Evolutionary conservation across 2,888 invertebrate species (phyloP), one percentile per base, ranked within the genome.

Genomic region (Eurytoma adleriae): DNA sequence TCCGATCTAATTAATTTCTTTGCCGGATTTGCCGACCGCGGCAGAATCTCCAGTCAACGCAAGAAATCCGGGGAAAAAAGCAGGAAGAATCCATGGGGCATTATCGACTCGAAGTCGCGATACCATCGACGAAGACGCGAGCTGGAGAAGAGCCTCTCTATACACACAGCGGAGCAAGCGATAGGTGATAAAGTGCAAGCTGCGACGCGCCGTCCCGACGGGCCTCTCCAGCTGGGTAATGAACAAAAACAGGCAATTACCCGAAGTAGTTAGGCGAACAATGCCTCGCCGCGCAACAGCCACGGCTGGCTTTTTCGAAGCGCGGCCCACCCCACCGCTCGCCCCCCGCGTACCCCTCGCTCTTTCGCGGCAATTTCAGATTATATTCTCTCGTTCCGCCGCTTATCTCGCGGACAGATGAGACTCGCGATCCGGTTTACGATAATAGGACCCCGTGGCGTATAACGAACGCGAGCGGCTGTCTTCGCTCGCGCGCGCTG

Each of bases 221-320:
- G 83, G 83, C 82, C 82, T 82, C 82, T 81, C 59, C 40, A 48
- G 20, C 20, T n/a, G 30, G 75, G 82, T 84, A 85, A 86, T 86
- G 86, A 85, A 85, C 85, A 86, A 86, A 86, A 86, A 86, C 86
- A 86, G 84, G 85, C 86, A 86, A 86, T 86, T 86, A 86, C 83
- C 83, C 82, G 83, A 85, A 85, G 85, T 85, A 86, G 85, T 86
- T 85, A 84, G 81, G 78, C 79, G 85, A 86, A 86, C 86, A 86
- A 86, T 86, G 85, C 83, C 67, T 83, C 82, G 81, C 78, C 75
- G 80, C 66, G 75, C 78, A 82, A 84, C 84, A 84, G 83, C 82
- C 80, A 80, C 81, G 74, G 74, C 70, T 72, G 61, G 80, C 78
- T 84, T 84, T 83, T 84, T 82, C 75, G 79, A 78, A 71, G 50